Percentiles rank a stretch among this genome's conserved stretches.
Evolutionary conservation across 2,797 vertebrate species (phyloP).

Genomic region (Otolemur crassicaudatus): DNA sequence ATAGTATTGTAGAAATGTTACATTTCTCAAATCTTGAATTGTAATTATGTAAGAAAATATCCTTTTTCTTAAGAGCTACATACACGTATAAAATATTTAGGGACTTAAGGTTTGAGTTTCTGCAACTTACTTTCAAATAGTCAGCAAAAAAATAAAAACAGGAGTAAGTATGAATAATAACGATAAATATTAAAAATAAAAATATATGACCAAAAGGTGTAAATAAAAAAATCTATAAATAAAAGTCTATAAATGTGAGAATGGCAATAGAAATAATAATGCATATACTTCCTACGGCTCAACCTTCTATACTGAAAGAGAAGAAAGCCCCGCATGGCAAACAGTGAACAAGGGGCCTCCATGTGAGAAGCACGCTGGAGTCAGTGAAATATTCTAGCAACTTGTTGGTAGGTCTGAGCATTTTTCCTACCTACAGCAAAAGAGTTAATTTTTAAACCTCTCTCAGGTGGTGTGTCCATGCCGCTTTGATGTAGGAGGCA

Average conservation of each 20-base stretch:
- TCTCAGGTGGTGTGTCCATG: not conserved
- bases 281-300: not conserved
- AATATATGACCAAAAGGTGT: not conserved
- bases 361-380: not conserved
- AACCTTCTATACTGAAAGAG: not conserved
- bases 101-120: not conserved
- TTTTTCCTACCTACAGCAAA: not conserved
- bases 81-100: not conserved
- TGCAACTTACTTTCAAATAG: not conserved
- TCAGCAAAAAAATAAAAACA: not conserved
- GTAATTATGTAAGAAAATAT: not conserved
- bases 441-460: not conserved
- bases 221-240: not conserved
- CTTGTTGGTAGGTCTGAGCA: not conserved
- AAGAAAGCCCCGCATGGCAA: not conserved
- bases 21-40: constrained; percentile 3
- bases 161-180: not conserved
- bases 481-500: not conserved
- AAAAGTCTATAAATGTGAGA: not conserved
- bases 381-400: not conserved
- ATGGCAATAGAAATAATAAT: not conserved
- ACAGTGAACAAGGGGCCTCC: not conserved
- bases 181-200: not conserved
- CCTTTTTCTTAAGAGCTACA: not conserved
- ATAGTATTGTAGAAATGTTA: not conserved